A percentile compares a stretch with the other conserved stretches of the same genome.
phyloP scores from a whole-genome alignment of 1,140 invertebrate genomes.

The Diprion similis region DNA sequence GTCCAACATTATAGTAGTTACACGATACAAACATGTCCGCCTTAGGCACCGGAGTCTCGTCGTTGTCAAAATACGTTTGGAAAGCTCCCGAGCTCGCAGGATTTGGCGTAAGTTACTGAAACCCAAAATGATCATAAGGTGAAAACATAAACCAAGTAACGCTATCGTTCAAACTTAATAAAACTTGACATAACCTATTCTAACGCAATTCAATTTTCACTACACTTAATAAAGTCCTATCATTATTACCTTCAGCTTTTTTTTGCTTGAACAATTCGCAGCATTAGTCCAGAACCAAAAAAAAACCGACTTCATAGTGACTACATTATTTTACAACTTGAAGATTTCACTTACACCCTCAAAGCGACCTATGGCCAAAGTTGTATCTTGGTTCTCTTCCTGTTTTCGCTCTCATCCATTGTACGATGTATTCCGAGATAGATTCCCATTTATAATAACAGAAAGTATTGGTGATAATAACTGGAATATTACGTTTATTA shows the following conservation, averaged over 20 bases:
- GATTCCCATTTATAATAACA: neutral
- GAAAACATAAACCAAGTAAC: constrained; percentile 12
- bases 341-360: neutral
- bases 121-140: neutral
- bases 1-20: too few species aligned
- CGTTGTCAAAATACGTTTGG: constrained; percentile 30
- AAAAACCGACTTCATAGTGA: neutral
- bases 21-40: constrained; percentile 33
- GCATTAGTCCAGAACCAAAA: neutral
- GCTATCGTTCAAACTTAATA: neutral
- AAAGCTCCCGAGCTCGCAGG: constrained; percentile 21
- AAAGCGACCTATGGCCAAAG: neutral
- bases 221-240: neutral
- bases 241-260: neutral
- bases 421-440: neutral
- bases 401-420: neutral
- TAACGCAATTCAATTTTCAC: neutral
- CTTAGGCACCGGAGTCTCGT: constrained; percentile 20
- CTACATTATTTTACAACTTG: neutral
- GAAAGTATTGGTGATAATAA: neutral
- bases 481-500: constrained; percentile 19
- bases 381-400: neutral
- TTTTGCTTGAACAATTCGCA: neutral
- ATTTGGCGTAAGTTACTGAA: constrained; percentile 32
- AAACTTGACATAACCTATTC: neutral